Conservation (phyloP, 2,113 vertebrate genomes). For the Bettongia penicillata region DNA sequence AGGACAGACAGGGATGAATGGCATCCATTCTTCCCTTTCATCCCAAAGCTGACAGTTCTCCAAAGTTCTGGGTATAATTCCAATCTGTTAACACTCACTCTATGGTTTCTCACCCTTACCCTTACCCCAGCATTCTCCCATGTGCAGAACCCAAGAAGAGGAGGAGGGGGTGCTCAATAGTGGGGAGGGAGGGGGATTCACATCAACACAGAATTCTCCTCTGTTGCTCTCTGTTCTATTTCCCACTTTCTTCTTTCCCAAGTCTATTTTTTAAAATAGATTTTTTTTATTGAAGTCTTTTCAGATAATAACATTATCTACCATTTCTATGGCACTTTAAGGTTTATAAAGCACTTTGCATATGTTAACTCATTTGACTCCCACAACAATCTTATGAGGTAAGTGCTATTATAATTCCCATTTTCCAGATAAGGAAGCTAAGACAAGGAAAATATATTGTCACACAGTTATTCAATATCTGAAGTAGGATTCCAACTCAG, state of each 20-base stretch:
- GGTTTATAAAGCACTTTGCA: background rate
- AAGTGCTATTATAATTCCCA: background rate
- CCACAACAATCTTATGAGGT: background rate
- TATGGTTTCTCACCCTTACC: background rate
- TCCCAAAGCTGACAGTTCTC: background rate
- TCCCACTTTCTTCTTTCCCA: background rate
- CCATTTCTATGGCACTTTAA: background rate
- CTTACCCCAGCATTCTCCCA: background rate
- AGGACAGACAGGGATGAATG: background rate
- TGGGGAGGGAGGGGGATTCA: background rate
- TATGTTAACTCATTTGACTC: background rate
- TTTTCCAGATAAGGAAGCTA: background rate
- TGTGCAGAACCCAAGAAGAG: background rate
- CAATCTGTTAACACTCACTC: background rate
- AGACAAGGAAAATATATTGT: background rate
- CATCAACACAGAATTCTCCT: too few relatives aligned
- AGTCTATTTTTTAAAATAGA: background rate
- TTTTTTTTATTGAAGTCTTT: background rate
- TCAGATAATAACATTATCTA: background rate
- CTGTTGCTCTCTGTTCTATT: background rate
- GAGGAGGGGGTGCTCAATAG: background rate
- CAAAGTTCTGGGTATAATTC: background rate
- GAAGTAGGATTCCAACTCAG: background rate
- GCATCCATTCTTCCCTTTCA: background rate
- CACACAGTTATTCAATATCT: background rate